A percentile compares a stretch with the other conserved stretches of the same genome.
Conservation (phyloP, 2,797 vertebrate genomes). For the Furcifer pardalis region DNA sequence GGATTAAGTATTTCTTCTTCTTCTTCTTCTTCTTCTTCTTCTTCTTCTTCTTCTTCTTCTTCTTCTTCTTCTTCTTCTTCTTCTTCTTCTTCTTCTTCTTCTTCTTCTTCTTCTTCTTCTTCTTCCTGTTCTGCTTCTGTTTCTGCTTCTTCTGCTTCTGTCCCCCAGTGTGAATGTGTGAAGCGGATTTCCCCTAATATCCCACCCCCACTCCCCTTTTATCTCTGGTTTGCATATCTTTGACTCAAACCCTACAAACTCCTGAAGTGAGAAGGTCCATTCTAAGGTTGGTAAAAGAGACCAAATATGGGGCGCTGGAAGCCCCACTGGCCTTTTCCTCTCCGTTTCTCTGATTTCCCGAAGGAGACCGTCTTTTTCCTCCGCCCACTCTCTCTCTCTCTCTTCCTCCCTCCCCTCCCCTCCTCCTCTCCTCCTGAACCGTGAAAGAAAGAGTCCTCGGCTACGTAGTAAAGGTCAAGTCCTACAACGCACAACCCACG, state of each 20-base stretch:
- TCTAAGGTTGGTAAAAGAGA: slow-evolving; percentile 12
- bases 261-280: background rate
- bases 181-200: too few relatives aligned
- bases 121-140: too few relatives aligned
- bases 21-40: background rate
- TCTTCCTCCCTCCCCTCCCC: background rate
- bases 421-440: slow-evolving; percentile 50
- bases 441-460: slow-evolving; percentile 66
- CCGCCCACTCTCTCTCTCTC: slow-evolving; percentile 23
- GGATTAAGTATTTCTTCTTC: background rate
- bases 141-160: too few relatives aligned
- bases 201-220: too few relatives aligned
- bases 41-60: background rate
- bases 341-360: slow-evolving; percentile 63
- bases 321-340: slow-evolving; percentile 56
- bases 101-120: too few relatives aligned
- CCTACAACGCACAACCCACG: slow-evolving; percentile 70
- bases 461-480: slow-evolving; percentile 78
- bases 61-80: too few relatives aligned
- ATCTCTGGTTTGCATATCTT: slow-evolving; percentile 11
- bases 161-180: too few relatives aligned
- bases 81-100: too few relatives aligned
- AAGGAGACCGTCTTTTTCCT: slow-evolving; percentile 63
- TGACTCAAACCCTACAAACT: slow-evolving; percentile 49
- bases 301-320: slow-evolving; percentile 39